phyloP scores from a whole-genome alignment of 2,888 invertebrate genomes.

The Hermodice carunculata region DNA sequence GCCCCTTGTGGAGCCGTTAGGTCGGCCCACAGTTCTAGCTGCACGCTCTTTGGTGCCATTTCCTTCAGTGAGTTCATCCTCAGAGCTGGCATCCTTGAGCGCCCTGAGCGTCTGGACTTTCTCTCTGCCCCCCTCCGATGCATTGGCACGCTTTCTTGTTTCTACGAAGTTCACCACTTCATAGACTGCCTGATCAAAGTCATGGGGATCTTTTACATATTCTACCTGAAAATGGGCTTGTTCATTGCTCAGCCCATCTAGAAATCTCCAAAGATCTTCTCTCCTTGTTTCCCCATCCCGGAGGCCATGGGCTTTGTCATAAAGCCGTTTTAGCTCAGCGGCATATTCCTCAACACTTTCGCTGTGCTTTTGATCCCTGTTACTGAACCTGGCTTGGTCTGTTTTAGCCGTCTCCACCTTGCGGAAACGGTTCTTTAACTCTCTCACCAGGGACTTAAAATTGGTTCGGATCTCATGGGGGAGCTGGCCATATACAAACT shows the following conservation, averaged over 20 bases:
- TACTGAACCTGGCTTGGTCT: background rate
- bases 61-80: too few species aligned
- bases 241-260: background rate
- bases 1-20: too few species aligned
- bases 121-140: too few species aligned
- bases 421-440: background rate
- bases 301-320: background rate
- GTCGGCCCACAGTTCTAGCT: too few species aligned
- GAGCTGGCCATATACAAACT: background rate
- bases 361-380: background rate
- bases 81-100: too few species aligned
- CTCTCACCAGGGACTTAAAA: background rate
- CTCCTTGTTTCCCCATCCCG: background rate
- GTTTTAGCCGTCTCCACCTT: background rate
- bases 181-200: background rate
- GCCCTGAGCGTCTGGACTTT: too few species aligned
- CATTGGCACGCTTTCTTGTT: too few species aligned
- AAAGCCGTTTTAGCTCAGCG: background rate
- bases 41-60: too few species aligned
- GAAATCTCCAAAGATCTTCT: background rate
- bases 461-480: background rate
- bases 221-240: background rate
- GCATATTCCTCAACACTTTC: background rate
- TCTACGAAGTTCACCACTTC: background rate
- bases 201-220: background rate